Percentiles rank a stretch among this genome's conserved stretches.
Evolutionary conservation across 2,113 vertebrate genomes (phyloP).

Genomic region (Tangachromis dhanisi): DNA sequence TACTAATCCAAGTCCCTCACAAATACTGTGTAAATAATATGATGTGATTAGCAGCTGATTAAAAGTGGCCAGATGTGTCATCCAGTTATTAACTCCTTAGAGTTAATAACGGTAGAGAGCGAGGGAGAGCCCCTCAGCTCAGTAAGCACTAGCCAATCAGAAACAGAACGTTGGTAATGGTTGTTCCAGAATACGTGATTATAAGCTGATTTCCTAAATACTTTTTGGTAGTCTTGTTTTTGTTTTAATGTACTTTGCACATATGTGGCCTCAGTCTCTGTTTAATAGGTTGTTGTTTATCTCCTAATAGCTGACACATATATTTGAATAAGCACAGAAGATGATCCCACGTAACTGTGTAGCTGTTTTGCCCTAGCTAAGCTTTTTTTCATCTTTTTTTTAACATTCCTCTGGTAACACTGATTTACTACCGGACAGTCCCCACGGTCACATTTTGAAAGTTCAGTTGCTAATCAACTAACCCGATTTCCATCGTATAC

Average conservation of each 20-base stretch:
- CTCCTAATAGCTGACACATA: not conserved
- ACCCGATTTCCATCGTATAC: not conserved
- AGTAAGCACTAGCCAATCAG: not conserved
- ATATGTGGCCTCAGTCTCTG: not conserved
- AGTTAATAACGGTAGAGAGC: not conserved
- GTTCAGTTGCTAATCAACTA: not conserved
- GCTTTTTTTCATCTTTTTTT: not conserved
- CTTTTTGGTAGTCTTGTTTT: not conserved
- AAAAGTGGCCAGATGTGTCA: not conserved
- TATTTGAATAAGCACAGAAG: not conserved
- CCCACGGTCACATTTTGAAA: not conserved
- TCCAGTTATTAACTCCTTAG: not conserved
- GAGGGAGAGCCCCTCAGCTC: not conserved
- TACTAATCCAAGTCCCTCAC: not conserved
- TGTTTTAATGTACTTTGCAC: not conserved
- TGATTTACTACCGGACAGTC: not conserved
- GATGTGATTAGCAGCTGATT: not conserved
- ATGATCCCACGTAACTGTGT: not conserved
- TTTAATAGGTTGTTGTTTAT: not conserved
- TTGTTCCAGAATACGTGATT: not conserved
- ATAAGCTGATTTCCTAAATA: not conserved
- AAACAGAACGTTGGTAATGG: accelerated
- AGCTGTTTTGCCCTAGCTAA: not conserved
- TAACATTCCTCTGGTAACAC: not conserved
- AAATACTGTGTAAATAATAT: not conserved